Evolutionary conservation across 2,888 invertebrate genomes (phyloP), one percentile per base, ranked within the genome.

Genomic region (Trachelus troglodyta): DNA sequence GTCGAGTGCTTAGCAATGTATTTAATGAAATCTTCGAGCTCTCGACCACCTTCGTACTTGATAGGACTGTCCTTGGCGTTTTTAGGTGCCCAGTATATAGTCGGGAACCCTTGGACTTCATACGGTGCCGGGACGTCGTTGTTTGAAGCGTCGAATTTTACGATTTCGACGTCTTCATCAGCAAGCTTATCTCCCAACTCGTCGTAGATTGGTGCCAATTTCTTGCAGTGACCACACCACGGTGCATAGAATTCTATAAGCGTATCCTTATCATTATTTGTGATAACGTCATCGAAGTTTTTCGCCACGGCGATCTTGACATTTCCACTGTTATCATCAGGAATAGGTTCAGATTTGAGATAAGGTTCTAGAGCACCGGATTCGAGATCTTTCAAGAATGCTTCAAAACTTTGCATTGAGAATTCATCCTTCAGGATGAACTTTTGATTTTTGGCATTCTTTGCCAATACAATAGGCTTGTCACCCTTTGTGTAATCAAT

Each of bases 221-320:
- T 97, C 93, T 99, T 99, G 93, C 99, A 99, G 90, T 99, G 99
- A 84, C 99, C 99, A 92, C 98, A 98, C 99, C 99, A 99, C 1
- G 99, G 99, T 68, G 99, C 99, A 92, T 99, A 99, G 93, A 99
- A 99, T 93, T 99, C 99, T 85, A 99, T 94, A 73, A 99, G 94
- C 3, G 97, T 97, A 91, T 99, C 99, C 90, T 98, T 96, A 56
- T 94, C 96, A 86, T 97, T 96, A 90, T 99, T 96, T 3, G 95
- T 95, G 1, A 99, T 98, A 78, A 98, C 93, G 78, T 99, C 97
- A 90, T 98, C 96, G 92, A 99, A 99, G 94, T 99, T 99, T 93
- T 98, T 98, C 82, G 96, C 99, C 12, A 99, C 99, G 4, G 97
- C 98, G 69, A 98, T 95, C 88, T 95, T 96, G 1, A 98, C 97